Evolutionary conservation across 1,140 invertebrate species (phyloP).

Genomic region (Linepithema humile): DNA sequence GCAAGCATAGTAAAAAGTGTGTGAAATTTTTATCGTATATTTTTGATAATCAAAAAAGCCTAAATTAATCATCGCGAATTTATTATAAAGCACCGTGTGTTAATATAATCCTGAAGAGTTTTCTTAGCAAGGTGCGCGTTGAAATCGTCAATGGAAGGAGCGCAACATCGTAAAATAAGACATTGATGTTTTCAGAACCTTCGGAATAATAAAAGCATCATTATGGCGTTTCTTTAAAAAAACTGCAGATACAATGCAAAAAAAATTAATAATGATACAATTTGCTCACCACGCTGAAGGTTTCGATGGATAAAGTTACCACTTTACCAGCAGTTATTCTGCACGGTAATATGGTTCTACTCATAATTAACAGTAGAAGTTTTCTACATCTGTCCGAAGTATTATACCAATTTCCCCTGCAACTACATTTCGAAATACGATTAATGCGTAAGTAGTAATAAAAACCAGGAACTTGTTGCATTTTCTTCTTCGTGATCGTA

Average conservation of each 20-base stretch:
- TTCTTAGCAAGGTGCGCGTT: background rate
- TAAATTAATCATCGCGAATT: background rate
- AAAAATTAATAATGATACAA: background rate
- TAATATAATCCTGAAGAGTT: background rate
- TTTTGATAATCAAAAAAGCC: background rate
- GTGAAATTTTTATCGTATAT: background rate
- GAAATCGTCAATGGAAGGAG: conserved; percentile 14
- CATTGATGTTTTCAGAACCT: conserved; percentile 36
- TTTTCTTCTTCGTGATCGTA: background rate
- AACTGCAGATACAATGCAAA: too few species aligned
- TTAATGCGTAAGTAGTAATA: background rate
- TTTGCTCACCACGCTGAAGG: background rate
- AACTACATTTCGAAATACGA: background rate
- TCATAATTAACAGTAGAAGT: conserved; percentile 27
- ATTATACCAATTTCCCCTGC: conserved; percentile 35
- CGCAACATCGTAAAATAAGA: conserved; percentile 32
- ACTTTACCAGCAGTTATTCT: conserved; percentile 39
- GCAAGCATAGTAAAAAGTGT: background rate
- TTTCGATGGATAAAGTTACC: conserved; percentile 24
- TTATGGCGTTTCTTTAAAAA: too few species aligned
- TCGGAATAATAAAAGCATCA: background rate
- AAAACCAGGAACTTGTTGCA: background rate
- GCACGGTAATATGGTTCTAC: conserved; percentile 10
- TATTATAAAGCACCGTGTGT: background rate
- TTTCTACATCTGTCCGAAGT: conserved; percentile 33